Evolutionary conservation across 2,113 vertebrate species (phyloP).

Genomic region (Corythornis vintsioides): DNA sequence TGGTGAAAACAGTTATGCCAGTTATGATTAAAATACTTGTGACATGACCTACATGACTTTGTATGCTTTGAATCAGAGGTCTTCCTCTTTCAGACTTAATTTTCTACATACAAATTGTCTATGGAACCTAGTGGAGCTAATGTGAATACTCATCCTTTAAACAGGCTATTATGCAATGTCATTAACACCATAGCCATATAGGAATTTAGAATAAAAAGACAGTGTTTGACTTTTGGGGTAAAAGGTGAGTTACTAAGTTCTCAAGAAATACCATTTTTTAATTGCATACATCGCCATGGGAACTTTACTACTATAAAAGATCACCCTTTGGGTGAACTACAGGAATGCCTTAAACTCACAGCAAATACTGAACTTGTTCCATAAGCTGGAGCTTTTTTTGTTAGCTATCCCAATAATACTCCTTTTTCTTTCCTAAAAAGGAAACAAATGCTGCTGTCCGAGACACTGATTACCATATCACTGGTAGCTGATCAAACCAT

Average conservation of each 20-base stretch:
- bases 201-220: not conserved
- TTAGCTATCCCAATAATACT: not conserved
- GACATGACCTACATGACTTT: not conserved
- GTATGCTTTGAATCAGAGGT: not conserved
- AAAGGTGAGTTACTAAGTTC: not conserved
- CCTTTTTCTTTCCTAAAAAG: slow-evolving; percentile 30
- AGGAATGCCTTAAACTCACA: not conserved
- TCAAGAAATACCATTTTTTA: not conserved
- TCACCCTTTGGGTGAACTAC: not conserved
- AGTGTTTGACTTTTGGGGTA: not conserved
- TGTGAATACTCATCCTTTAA: not conserved
- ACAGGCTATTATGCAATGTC: not conserved
- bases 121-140: not conserved
- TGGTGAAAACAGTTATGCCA: not conserved
- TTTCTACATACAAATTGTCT: not conserved
- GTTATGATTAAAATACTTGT: not conserved
- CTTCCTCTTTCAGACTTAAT: not conserved
- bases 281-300: not conserved
- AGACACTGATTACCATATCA: not conserved
- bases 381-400: not conserved
- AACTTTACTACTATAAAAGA: not conserved
- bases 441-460: not conserved
- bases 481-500: not conserved
- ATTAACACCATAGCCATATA: not conserved
- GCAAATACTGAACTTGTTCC: not conserved